Evolutionary conservation across 1,140 invertebrate species (phyloP), one percentile per base, ranked within the genome.

Genomic region (Subanguina moxae): DNA sequence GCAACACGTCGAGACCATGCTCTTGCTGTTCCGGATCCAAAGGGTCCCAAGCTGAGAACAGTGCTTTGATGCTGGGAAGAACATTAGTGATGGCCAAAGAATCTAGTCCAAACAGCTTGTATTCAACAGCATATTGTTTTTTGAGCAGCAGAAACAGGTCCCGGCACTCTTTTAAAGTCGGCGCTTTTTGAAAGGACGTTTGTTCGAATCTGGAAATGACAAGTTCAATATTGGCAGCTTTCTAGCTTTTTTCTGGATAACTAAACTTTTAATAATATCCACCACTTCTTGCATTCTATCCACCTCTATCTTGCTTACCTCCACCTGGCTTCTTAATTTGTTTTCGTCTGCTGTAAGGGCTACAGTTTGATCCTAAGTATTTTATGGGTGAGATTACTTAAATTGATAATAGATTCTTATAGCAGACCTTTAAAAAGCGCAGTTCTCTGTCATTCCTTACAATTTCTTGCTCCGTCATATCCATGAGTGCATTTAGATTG

Each of bases 391-490:
- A 56, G 52, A 38, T 38, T 11, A 11, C 32, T 38, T 5, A 38
- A 38, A 38, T 11, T 38, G 11, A 38, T 38, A 38, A 38, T 38
- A 38, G 11, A 38, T 5, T 11, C 11, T 38, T 38, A 11, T 38
- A 38, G 28, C 52, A 19, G 71, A 88, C 87, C 46, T 88, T 85
- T 62, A 93, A 84, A 67, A 87, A 87, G 42, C 88, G 87, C 43
- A 90, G 85, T 80, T 97, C 88, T 59, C 89, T 87, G 71, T 94
- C 91, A 79, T 92, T 93, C 73, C 88, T 86, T 38, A 96, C 90
- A 59, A 97, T 97, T 77, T 94, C 89, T 84, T 96, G 90, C 85
- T 97, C 94, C 68, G 91, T 91, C 85, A 92, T 89, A 67, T 94
- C 90, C 0, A 81, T 28, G 13, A 81, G 65, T 3, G 96, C 84